Evolutionary conservation across 2,113 vertebrate species (phyloP).

Genomic region (Dasyprocta punctata): DNA sequence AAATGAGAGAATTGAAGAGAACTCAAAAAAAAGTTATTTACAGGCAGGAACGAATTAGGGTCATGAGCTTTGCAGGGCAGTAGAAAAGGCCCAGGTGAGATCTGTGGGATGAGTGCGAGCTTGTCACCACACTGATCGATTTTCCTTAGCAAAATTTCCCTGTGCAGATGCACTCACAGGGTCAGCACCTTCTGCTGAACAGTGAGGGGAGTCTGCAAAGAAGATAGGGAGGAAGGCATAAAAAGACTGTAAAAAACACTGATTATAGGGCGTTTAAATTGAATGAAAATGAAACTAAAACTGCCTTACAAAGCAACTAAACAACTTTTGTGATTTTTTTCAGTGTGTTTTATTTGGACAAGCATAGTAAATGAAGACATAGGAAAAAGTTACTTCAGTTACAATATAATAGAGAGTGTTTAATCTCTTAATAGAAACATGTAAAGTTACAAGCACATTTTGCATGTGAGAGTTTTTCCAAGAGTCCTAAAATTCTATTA

Average conservation of each 20-base stretch:
- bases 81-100: neutral
- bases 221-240: neutral
- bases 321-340: constrained; percentile 32
- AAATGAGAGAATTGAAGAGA: neutral
- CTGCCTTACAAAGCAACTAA: neutral
- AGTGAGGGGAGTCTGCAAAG: neutral
- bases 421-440: neutral
- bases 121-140: neutral
- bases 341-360: constrained; percentile 30
- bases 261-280: neutral
- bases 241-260: neutral
- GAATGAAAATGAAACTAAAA: neutral
- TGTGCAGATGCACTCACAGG: neutral
- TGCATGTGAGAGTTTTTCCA: neutral
- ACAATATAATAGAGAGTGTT: neutral
- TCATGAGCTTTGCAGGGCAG: neutral
- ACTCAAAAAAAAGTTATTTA: neutral
- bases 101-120: neutral
- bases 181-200: neutral
- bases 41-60: neutral
- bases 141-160: neutral
- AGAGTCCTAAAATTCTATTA: constrained; percentile 33
- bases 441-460: neutral
- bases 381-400: constrained; percentile 52
- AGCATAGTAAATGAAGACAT: neutral